Evolutionary conservation across 2,797 vertebrate genomes (phyloP), one percentile per base, ranked within the genome.

Genomic region (Helicolenus hilgendorfi): DNA sequence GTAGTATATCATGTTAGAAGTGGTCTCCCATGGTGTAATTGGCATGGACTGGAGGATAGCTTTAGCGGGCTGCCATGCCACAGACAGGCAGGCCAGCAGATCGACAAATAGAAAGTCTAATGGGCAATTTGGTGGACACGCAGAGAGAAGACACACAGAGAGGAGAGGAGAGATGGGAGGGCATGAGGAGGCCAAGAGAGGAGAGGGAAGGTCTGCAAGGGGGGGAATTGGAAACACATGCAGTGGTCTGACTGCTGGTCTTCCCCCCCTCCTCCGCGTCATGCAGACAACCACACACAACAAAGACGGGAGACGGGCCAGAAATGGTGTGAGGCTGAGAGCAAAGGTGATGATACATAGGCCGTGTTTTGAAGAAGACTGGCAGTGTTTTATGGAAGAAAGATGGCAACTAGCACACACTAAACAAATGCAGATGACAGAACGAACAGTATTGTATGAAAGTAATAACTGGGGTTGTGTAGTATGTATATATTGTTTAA

Each of bases 141-240:
- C 75, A 79, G 56, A 77, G 81, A 77, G 69, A 86, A 68, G 70
- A 81, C 49, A 90, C 35, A 58, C n/a, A 77, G 41, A 56, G 22
- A 49, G 49, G 53, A 24, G 29, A 64, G 29, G n/a, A 60, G 75
- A 59, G 55, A 68, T 9, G 20, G 33, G 78, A 83, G 77, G 65
- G 74, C 64, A 85, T 6, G 55, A 58, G 72, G 85, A 92, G 85
- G 86, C 72, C 75, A 87, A 73, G 71, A 85, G 77, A 92, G 73
- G 84, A 89, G 72, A 90, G 79, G 79, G 72, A 69, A 92, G 92
- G 94, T 92, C 93, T 92, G 62, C 27, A 38, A 72, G 24, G 11
- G 15, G 15, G 90, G 84, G 91, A 94, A 97, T 96, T 95, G 87
- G 92, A 97, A 97, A 94, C 95, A 96, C 49, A 87, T 96, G 96